Base-by-base conservation (phyloP, 2,888 invertebrate genomes). In the Leucozona laternaria region DNA sequence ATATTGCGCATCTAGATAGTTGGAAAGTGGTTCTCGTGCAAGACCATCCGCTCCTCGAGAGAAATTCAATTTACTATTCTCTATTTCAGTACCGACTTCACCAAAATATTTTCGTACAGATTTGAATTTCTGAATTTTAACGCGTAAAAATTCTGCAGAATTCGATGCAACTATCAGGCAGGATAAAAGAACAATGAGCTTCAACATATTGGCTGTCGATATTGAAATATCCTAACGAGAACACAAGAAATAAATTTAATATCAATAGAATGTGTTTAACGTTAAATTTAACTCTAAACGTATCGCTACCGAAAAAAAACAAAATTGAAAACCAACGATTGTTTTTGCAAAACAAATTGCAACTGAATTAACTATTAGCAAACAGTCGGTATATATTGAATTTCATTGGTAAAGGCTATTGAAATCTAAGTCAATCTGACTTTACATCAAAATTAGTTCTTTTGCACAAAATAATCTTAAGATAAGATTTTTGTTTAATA, bases 1-100 rank as follows among this genome's bases (percentile, higher is more conserved):
- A 93, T 99, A 99, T 93, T 99, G 98, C 55, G 98, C 97, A 94
- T 98, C 98, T 88, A 98, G 93, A 91, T 98, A 98, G 93, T 98
- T 98, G 22, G 97, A 97, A 37, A 98, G 94, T 0, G 97, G 97
- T 91, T 98, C 98, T 0, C 97, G 97, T 2, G 94, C 93, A 0
- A 95, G 94, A 6, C 94, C 94, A 0, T 92, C 91, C 92, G 95
- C 95, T 0, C 55, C 70, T 45, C 89, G 89, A 77, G 68, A 34
- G 10, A 90, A 89, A 89, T 94, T 94, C 68, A 96, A 90, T 70
- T 94, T 94, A 60, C 95, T 91, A 90, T 95, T 94, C 62, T 95
- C 92, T 62, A 98, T 90, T 86, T 97, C 95, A 0, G 98, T 97
- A 85, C 95, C 96, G 68, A 97, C 96, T 90, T 96, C 96, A 68